Percentiles rank a stretch among this genome's conserved stretches.
Evolutionary conservation across 2,113 vertebrate genomes (phyloP).

Genomic region (Craseonycteris thonglongyai): DNA sequence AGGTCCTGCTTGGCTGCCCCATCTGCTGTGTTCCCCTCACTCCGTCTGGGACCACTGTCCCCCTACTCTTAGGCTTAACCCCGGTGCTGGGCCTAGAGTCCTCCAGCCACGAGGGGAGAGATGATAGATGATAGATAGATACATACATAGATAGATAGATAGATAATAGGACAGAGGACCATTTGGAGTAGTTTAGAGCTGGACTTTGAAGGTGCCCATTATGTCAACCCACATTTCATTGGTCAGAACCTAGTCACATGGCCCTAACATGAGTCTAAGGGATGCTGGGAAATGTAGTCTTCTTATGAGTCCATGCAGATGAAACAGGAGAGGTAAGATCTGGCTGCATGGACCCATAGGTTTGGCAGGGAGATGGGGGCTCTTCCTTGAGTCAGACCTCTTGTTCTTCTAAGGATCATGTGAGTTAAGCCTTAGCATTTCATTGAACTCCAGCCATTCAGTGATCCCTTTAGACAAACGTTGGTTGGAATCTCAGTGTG

Average conservation of each 20-base stretch:
- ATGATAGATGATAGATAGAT: neutral
- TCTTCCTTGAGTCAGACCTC: neutral
- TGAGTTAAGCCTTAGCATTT: neutral
- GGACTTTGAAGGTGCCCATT: neutral
- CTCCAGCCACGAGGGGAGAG: neutral
- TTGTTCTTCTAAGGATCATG: neutral
- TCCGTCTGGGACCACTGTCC: neutral
- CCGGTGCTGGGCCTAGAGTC: rapidly evolving
- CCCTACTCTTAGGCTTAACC: neutral
- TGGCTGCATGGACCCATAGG: neutral
- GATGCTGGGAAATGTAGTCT: neutral
- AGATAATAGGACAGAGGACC: neutral
- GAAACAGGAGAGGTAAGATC: too few relatives aligned
- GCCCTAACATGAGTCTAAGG: neutral
- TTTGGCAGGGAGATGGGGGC: neutral
- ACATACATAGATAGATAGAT: neutral
- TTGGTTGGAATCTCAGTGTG: neutral
- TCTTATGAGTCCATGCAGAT: neutral
- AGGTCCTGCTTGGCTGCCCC: neutral
- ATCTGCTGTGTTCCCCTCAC: neutral
- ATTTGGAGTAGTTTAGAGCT: neutral
- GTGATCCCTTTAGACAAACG: neutral
- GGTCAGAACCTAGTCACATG: neutral
- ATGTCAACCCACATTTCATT: too few relatives aligned
- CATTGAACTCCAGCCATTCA: neutral